Evolutionary conservation across 1,140 invertebrate species (phyloP).

Genomic region (Rhyzopertha dominica): DNA sequence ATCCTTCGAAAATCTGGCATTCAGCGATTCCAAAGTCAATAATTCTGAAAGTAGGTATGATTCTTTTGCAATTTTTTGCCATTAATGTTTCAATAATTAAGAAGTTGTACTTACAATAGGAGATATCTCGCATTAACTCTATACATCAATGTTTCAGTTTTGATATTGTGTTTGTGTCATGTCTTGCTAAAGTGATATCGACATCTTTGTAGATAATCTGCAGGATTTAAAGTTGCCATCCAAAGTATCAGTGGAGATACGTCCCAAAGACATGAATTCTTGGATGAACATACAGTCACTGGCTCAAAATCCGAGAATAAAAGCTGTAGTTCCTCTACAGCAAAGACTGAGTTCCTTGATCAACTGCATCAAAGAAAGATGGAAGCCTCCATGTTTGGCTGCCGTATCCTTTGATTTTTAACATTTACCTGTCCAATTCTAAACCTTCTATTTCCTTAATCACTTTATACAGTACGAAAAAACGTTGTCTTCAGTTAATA

Average conservation of each 20-base stretch:
- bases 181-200: not conserved
- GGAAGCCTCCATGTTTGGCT: conserved; percentile 53
- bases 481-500: conserved; percentile 23
- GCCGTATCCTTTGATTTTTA: conserved; percentile 16
- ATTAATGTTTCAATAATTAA: too few relatives aligned
- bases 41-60: too few relatives aligned
- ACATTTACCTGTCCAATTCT: conserved; percentile 6
- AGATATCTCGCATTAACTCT: not conserved
- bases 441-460: conserved; percentile 15
- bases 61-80: too few relatives aligned
- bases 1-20: too few relatives aligned
- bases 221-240: conserved; percentile 73
- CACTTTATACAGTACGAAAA: conserved; percentile 37
- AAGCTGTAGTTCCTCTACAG: conserved; percentile 68
- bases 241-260: conserved; percentile 70
- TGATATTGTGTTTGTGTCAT: not conserved
- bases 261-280: conserved; percentile 69
- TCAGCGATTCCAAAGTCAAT: too few relatives aligned
- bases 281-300: conserved; percentile 80
- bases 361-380: conserved; percentile 71
- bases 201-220: not conserved
- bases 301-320: conserved; percentile 86
- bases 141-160: not conserved
- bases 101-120: too few relatives aligned
- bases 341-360: conserved; percentile 68